phyloP scores from a whole-genome alignment of 2,797 vertebrate genomes.

The Alcedo atthis region DNA sequence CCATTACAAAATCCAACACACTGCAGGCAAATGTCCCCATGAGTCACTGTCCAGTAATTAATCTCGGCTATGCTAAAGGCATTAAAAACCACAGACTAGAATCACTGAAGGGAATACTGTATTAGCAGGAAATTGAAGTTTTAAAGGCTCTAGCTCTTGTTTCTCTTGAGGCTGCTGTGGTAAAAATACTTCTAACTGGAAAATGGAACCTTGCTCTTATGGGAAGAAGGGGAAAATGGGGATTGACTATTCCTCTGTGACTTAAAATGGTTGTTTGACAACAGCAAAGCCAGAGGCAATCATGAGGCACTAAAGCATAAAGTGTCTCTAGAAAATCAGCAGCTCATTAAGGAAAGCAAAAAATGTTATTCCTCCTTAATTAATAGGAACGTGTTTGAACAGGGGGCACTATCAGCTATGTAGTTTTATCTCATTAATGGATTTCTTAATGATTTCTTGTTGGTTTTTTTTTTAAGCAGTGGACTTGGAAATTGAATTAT shows the following conservation, averaged over 20 bases:
- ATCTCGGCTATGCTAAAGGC: neutral
- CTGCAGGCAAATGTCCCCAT: neutral
- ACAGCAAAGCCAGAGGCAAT: neutral
- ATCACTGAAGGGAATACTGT: neutral
- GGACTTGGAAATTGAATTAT: neutral
- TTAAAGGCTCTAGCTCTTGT: neutral
- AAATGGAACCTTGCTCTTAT: neutral
- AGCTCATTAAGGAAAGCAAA: neutral
- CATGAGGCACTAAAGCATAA: neutral
- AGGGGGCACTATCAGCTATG: neutral
- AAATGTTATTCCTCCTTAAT: neutral
- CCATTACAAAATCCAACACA: neutral
- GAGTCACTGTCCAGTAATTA: slow-evolving; percentile 35
- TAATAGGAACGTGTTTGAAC: neutral
- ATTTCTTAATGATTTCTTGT: neutral
- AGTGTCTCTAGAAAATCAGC: neutral
- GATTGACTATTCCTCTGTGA: neutral
- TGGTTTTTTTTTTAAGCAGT: neutral
- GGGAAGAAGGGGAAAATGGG: neutral
- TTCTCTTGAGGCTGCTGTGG: neutral
- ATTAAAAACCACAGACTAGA: neutral
- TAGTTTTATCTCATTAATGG: neutral
- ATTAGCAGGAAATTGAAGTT: slow-evolving; percentile 31
- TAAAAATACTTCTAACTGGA: neutral
- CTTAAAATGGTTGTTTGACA: neutral